phyloP scores from a whole-genome alignment of 2,113 vertebrate genomes.

The Pelecanoides urinatrix region DNA sequence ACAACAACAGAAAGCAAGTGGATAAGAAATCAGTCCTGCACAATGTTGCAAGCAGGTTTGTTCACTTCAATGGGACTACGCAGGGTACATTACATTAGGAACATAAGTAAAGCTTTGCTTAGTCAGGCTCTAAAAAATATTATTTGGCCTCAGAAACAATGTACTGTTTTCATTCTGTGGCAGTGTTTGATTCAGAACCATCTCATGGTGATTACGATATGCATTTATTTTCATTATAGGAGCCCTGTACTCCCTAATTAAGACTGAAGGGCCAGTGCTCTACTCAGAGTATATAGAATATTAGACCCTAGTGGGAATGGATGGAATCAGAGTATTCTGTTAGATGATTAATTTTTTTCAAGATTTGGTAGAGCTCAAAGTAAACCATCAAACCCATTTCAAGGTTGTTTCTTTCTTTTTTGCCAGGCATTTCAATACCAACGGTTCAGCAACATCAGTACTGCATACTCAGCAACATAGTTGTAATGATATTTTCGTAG shows the following conservation, averaged over 20 bases:
- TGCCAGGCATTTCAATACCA: neutral
- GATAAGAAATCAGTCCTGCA: neutral
- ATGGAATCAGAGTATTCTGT: neutral
- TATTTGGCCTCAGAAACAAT: neutral
- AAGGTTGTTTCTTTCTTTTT: neutral
- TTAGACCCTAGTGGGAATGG: neutral
- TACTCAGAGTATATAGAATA: rapidly evolving
- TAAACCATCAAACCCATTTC: neutral
- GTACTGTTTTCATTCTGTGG: neutral
- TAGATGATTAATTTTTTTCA: neutral
- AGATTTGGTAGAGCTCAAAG: neutral
- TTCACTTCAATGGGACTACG: rapidly evolving
- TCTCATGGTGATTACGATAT: neutral
- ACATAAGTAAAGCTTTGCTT: neutral
- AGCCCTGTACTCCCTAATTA: neutral
- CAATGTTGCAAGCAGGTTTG: neutral
- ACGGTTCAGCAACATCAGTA: neutral
- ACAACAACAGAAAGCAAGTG: neutral
- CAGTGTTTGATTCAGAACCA: neutral
- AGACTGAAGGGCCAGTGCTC: neutral
- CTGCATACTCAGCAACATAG: neutral
- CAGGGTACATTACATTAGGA: neutral
- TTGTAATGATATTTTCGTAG: neutral
- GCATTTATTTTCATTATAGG: neutral
- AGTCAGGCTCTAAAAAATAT: neutral